These are phyloP conservation scores for Hydrocynus forskahlii DNA, from an alignment of 2,797 vertebrate species.

Conservation along the genomic window DNA sequence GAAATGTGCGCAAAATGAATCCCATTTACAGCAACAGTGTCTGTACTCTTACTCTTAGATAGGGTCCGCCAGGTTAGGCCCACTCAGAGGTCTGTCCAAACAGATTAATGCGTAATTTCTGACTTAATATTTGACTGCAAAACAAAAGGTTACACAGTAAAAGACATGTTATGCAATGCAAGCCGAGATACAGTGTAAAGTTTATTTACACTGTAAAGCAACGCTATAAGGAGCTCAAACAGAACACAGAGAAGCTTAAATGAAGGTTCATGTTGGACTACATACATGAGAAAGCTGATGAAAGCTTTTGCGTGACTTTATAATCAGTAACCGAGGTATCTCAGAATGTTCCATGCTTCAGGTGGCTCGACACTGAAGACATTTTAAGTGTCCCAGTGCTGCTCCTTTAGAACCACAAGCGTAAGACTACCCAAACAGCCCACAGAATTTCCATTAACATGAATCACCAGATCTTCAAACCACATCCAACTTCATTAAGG, in stretches of 20 bases:
- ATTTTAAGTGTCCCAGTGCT: too few species aligned
- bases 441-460: too few species aligned
- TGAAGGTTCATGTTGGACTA: neutral
- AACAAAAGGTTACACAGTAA: slow-evolving; percentile 1
- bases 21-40: neutral
- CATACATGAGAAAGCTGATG: neutral
- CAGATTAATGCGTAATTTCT: neutral
- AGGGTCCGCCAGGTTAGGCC: slow-evolving; percentile 5
- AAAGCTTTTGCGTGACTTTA: neutral
- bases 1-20: neutral
- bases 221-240: neutral
- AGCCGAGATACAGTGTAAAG: neutral
- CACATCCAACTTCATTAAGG: too few species aligned
- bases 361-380: neutral
- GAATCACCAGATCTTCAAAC: too few species aligned
- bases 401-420: too few species aligned
- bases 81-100: neutral
- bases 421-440: too few species aligned
- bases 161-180: neutral
- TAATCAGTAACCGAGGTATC: slow-evolving; percentile 6
- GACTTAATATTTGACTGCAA: slow-evolving; percentile 21
- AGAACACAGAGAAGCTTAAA: neutral
- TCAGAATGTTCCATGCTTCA: neutral
- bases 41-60: neutral
- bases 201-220: neutral